phyloP scores from a whole-genome alignment of 2,797 vertebrate genomes.

The Hypotaenidia philippensis region DNA sequence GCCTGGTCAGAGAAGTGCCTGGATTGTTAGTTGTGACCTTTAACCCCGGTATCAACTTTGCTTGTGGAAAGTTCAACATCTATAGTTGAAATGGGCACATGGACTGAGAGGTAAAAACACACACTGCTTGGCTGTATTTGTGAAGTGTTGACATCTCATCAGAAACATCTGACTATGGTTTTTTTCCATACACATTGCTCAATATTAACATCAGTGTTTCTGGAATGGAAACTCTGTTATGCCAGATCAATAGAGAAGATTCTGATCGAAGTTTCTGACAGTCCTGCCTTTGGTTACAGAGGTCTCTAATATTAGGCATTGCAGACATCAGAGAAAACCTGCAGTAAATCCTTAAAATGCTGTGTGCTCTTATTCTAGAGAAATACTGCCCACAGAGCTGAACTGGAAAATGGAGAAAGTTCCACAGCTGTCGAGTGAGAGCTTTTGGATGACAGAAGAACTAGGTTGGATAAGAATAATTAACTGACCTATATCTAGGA shows the following conservation, averaged over 20 bases:
- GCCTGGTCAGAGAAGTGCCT: slow-evolving; percentile 78
- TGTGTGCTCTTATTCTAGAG: not conserved
- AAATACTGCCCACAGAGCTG: not conserved
- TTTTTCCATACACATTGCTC: not conserved
- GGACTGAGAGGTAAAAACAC: not conserved
- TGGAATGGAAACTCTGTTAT: not conserved
- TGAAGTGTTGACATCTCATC: not conserved
- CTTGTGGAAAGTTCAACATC: slow-evolving; percentile 12
- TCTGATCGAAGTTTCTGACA: not conserved
- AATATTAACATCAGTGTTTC: not conserved
- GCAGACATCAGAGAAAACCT: not conserved
- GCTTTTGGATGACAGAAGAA: not conserved
- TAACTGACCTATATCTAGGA: not conserved
- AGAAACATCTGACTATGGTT: not conserved
- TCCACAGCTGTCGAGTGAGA: not conserved
- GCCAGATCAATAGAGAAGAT: not conserved
- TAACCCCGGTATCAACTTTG: slow-evolving; percentile 48
- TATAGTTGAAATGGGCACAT: not conserved
- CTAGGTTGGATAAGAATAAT: slow-evolving; percentile 5
- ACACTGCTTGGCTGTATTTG: not conserved
- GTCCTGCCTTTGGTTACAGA: not conserved
- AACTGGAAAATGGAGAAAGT: not conserved
- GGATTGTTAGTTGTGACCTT: slow-evolving; percentile 85
- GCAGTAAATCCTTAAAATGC: not conserved
- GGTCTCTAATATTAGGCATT: not conserved